Base-by-base conservation (phyloP, 2,888 invertebrate species). In the Holacanthella duospinosa region DNA sequence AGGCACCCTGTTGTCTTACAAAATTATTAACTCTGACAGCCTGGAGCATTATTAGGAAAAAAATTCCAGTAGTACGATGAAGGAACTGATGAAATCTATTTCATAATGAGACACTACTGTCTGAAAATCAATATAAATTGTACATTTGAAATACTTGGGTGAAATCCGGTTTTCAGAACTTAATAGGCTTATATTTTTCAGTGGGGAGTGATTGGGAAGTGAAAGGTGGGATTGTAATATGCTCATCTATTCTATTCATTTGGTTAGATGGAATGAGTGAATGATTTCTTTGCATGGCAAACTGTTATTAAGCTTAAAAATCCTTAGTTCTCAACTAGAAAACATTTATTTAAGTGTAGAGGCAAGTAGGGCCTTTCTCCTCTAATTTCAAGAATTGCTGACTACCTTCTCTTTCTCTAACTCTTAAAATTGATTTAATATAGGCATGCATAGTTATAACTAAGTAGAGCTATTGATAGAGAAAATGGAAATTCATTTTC, bases 261-360 rank as follows among this genome's bases (percentile, higher is more conserved):
- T n/a, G n/a, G n/a, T n/a, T n/a, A n/a, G 4, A 16, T 4, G 21
- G n/a, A 48, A 48, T 48, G 48, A 48, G 48, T 48, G 48, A 64
- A 64, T 59, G 64, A 64, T 64, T 58, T 55, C 29, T 55, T 64
- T 62, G 64, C 64, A 64, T 64, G 64, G 43, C 25, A 36, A 28
- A 56, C n/a, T 55, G 62, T 61, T 61, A 64, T 64, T 64, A 64
- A 59, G 53, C 59, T 59, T 21, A 48, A 4, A n/a, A 21, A 48
- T n/a, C n/a, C 16, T 4, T n/a, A 48, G n/a, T 9, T 4, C 48
- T 48, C 48, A 48, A 48, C 48, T 48, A 21, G 48, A 48, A 48
- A 48, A 21, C 48, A 48, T 48, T 48, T 48, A 48, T 21, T 48
- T 48, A 48, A 48, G 21, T 48, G 48, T 48, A 9, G 19, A 48